Conservation (phyloP, 92 coral and sea anemone genomes). For the Nematostella vectensis region DNA sequence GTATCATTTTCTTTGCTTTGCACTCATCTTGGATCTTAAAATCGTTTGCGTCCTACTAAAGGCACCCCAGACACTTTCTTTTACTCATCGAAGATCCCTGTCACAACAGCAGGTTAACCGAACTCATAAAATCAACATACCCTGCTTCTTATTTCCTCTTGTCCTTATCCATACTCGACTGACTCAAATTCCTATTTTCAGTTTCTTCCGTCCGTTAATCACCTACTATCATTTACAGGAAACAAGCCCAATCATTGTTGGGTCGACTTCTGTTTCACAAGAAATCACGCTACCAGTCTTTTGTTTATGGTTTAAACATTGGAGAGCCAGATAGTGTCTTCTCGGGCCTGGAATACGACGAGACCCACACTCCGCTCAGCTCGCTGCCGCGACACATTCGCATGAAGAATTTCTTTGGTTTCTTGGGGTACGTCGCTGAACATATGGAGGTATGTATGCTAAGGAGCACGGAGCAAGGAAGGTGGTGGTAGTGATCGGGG, state of each 20-base stretch:
- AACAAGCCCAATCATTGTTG: not conserved
- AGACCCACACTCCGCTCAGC: conserved; percentile 32
- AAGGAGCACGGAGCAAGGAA: too few relatives aligned
- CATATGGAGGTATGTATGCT: conserved; percentile 39
- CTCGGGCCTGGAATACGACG: conserved; percentile 6
- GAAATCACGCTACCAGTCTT: too few relatives aligned
- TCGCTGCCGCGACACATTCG: conserved; percentile 32
- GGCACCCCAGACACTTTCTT: too few relatives aligned
- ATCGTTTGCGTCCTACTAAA: too few relatives aligned
- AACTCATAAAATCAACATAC: too few relatives aligned
- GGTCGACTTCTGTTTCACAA: not conserved
- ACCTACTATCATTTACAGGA: not conserved
- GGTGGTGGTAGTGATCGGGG: not conserved
- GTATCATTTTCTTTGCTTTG: not conserved
- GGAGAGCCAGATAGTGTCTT: not conserved
- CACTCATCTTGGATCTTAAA: not conserved
- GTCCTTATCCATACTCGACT: too few relatives aligned
- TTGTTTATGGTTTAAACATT: not conserved
- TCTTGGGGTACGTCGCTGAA: conserved; percentile 18
- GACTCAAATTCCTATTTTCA: too few relatives aligned
- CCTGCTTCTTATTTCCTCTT: too few relatives aligned
- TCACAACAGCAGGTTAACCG: too few relatives aligned
- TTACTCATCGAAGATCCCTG: too few relatives aligned
- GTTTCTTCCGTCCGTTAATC: not conserved
- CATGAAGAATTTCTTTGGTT: conserved; percentile 15